Evolutionary conservation across 2,888 invertebrate genomes (phyloP), one percentile per base, ranked within the genome.

Genomic region (Flexamia atlantica): DNA sequence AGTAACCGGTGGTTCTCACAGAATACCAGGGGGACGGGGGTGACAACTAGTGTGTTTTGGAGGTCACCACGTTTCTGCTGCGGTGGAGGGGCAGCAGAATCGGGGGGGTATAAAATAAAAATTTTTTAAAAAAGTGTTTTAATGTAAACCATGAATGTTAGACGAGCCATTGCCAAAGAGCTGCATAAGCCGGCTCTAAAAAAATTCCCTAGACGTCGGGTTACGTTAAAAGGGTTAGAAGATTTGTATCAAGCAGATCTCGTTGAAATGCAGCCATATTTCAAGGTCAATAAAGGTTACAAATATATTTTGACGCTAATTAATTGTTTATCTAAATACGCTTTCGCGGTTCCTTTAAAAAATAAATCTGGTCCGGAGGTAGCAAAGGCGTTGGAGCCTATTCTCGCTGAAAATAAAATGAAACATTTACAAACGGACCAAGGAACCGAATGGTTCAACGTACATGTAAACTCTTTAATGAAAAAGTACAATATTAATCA

Each of bases 221-320:
- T 76, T 23, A 74, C 81, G 32, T 42, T 72, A 3, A 81, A 83
- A n/a, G 83, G 83, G 14, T 81, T 84, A 17, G 72, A 83, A 53
- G 83, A 85, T 42, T 84, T 81, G 60, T 86, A 70, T 30, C 83
- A 84, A 23, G 76, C 82, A 0, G 85, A 85, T 53, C 53, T 85
- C 23, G 57, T 84, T n/a, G 83, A 84, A 0, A 84, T 84, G 83
- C 53, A 28, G 17, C 68, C 68, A 57, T 85, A 64, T 53, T 28
- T 60, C 1, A 53, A 32, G 40, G 9, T 84, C 57, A 85, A 85
- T 46, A 57, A 83, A 32, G 85, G 23, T 25, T 83, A 60, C 42
- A 84, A 83, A 53, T 84, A 81, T 53, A 81, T 84, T 10, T 50
- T 84, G 81, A 83, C 72, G n/a, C 32, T 57, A 1, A 81, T 81